A percentile compares a stretch with the other conserved stretches of the same genome.
Evolutionary conservation across 2,888 invertebrate genomes (phyloP).

Genomic region (Arrhopalites spinosus): DNA sequence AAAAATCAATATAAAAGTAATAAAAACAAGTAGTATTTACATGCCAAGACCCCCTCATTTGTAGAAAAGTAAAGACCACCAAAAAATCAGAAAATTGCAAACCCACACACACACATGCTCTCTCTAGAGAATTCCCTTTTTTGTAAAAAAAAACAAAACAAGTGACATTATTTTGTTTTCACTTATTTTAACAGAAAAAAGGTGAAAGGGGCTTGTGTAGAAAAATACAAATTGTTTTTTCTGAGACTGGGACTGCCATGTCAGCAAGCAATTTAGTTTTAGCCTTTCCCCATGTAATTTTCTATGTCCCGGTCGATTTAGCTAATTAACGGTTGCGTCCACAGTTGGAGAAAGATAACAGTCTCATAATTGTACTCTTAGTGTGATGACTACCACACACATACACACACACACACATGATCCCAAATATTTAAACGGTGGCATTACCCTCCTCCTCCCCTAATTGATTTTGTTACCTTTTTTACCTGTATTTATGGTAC

Average conservation of each 20-base stretch:
- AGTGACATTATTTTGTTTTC: too few relatives aligned
- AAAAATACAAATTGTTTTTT: not conserved
- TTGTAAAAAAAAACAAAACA: too few relatives aligned
- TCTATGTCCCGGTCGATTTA: slow-evolving; percentile 21
- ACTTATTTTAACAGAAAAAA: too few relatives aligned
- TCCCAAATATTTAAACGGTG: not conserved
- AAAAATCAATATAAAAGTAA: too few relatives aligned
- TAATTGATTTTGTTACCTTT: not conserved
- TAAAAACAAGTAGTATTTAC: too few relatives aligned
- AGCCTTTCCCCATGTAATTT: slow-evolving; percentile 16
- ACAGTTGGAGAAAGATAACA: not conserved
- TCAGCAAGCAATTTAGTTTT: slow-evolving; percentile 19
- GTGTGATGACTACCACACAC: not conserved
- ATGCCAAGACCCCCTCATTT: too few relatives aligned
- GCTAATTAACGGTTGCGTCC: slow-evolving; percentile 22
- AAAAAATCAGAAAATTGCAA: too few relatives aligned
- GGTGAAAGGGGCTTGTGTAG: too few relatives aligned
- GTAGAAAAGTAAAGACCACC: too few relatives aligned
- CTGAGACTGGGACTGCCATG: not conserved
- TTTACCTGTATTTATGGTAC: not conserved
- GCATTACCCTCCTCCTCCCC: not conserved
- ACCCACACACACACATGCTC: too few relatives aligned
- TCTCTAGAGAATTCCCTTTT: too few relatives aligned
- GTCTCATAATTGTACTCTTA: slow-evolving; percentile 6
- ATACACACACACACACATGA: not conserved